Evolutionary conservation across 2,888 invertebrate species (phyloP), one percentile per base, ranked within the genome.

Genomic region (Eustalomyia histrio): DNA sequence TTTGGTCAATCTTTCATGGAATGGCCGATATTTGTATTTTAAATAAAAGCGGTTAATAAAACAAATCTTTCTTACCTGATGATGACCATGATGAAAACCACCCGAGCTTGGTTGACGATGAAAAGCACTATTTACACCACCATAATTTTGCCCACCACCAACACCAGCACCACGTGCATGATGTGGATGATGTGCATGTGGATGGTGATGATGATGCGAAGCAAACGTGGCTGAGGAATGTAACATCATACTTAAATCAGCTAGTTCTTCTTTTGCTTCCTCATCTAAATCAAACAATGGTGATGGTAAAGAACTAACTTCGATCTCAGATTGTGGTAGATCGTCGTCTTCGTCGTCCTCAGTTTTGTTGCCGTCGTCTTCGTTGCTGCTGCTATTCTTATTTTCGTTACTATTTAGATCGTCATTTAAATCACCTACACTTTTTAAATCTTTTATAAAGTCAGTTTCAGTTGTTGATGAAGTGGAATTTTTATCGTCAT

Each of bases 251-350:
- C 87, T 87, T 84, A 87, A 83, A 79, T 87, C 89, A 86, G 87
- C 88, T 86, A 89, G 85, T 88, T 90, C 88, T 84, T 89, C 89
- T 82, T 87, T 89, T 85, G 90, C 89, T 84, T 89, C 88, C 86
- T 90, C 90, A 87, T 90, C 90, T 87, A 90, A 88, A 87, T 89
- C 88, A 83, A 90, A 90, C 82, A 90, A 86, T 67, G 89, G 88
- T 84, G 90, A 89, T 84, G 88, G 86, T 84, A 89, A 76, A 57
- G 85, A 88, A 63, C 84, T 85, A 82, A 85, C 86, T 80, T 89
- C 85, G 75, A 83, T 84, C 80, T 85, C 85, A 60, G 84, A 81
- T 83, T 84, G 76, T 57, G 83, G 85, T 71, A 88, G 84, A 85
- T 88, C 89, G 84, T 86, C 86, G 76, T 86, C n/a, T n/a, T n/a